Conservation (phyloP, 2,113 vertebrate species). For the Eulemur rufifrons region DNA sequence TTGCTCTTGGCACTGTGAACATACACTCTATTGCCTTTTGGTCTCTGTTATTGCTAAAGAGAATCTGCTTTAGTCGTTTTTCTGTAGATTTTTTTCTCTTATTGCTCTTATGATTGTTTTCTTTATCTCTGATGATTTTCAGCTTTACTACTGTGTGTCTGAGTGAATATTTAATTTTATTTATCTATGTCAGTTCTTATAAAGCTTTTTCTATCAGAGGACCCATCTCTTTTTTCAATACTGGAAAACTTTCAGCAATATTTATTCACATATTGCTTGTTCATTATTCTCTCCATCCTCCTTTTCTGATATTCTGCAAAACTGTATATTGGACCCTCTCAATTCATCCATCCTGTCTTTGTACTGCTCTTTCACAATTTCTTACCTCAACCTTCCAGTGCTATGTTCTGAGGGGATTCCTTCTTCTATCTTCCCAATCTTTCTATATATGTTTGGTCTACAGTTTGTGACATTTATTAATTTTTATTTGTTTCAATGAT, state of each 20-base stretch:
- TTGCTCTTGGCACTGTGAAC: background rate
- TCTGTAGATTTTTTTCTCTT: background rate
- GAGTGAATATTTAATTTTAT: background rate
- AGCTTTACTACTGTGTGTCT: background rate
- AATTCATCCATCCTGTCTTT: background rate
- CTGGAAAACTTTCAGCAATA: background rate
- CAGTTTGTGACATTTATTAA: background rate
- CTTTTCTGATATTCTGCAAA: background rate
- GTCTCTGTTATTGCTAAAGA: background rate
- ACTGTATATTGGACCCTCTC: background rate
- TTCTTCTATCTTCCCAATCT: background rate
- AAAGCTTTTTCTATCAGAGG: background rate
- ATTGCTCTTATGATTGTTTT: background rate
- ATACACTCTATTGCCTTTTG: background rate
- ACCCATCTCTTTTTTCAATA: background rate
- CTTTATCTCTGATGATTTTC: background rate
- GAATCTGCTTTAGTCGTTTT: background rate
- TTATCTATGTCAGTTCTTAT: background rate
- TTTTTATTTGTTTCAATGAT: background rate
- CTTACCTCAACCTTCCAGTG: background rate
- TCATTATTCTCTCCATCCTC: background rate
- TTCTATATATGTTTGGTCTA: background rate
- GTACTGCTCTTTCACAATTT: background rate
- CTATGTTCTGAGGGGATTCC: background rate
- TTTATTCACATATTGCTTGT: background rate